A percentile compares a stretch with the other conserved stretches of the same genome.
phyloP scores from a whole-genome alignment of 2,797 vertebrate genomes.

The Ctenochaetus hawaiiensis region DNA sequence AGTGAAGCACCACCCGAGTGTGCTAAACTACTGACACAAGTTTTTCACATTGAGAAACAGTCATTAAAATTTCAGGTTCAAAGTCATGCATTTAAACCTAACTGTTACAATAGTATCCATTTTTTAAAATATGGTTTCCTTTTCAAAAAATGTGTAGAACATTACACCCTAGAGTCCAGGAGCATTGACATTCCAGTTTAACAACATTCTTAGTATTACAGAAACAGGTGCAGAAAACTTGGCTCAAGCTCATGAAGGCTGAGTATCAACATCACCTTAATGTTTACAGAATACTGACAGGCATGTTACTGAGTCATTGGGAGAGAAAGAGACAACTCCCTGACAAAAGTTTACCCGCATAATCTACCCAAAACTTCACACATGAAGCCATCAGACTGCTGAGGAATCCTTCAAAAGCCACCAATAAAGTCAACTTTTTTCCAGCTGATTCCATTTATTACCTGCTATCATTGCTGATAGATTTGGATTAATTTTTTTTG shows the following conservation, averaged over 20 bases:
- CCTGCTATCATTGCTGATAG: no score
- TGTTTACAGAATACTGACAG: neutral
- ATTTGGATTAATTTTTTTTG: no score
- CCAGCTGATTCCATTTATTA: no score
- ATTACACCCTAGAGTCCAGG: neutral
- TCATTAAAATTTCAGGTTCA: neutral
- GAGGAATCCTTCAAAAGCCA: neutral
- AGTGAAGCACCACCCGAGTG: neutral
- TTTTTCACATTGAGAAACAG: no score
- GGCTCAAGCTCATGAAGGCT: neutral
- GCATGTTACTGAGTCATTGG: neutral
- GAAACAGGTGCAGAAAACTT: neutral
- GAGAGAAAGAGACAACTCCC: neutral
- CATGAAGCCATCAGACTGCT: neutral
- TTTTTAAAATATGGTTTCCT: neutral
- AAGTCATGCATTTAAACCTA: neutral
- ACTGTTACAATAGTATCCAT: neutral
- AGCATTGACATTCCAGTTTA: neutral
- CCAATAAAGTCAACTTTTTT: no score
- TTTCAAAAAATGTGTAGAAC: neutral
- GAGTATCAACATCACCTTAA: neutral
- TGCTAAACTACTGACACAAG: neutral
- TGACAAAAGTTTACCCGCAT: neutral
- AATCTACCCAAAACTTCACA: neutral
- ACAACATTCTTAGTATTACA: neutral